A percentile compares a stretch with the other conserved stretches of the same genome.
Conservation (phyloP, 2,888 invertebrate species). For the Diloba caeruleocephala region DNA sequence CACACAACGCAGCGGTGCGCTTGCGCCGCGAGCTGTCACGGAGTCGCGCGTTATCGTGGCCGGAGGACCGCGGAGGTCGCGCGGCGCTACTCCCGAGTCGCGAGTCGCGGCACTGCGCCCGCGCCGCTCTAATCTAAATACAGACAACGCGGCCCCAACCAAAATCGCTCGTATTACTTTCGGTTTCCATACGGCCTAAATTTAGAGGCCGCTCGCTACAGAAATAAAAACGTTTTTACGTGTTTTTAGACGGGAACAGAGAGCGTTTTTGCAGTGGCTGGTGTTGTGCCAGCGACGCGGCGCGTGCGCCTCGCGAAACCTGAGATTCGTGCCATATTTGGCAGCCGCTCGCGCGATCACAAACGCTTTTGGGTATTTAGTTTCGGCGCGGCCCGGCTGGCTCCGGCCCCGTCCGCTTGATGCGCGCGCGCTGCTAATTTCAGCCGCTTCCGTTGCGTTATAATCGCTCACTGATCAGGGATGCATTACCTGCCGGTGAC, state of each 20-base stretch:
- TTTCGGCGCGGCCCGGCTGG: slow-evolving; percentile 71
- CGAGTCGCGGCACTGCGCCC: slow-evolving; percentile 61
- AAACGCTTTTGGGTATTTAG: slow-evolving; percentile 85
- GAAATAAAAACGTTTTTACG: slow-evolving; percentile 88
- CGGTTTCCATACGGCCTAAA: slow-evolving; percentile 87
- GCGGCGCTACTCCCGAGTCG: slow-evolving; percentile 42
- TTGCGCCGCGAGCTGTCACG: slow-evolving; percentile 32
- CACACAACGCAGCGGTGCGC: slow-evolving; percentile 30
- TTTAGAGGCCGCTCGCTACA: slow-evolving; percentile 86
- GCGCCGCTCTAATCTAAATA: slow-evolving; percentile 84
- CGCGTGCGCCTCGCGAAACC: slow-evolving; percentile 80
- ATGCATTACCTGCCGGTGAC: slow-evolving; percentile 63
- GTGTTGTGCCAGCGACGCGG: slow-evolving; percentile 73
- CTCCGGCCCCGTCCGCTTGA: slow-evolving; percentile 58
- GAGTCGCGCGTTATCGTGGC: slow-evolving; percentile 31
- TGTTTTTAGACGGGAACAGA: slow-evolving; percentile 86
- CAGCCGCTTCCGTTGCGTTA: slow-evolving; percentile 70
- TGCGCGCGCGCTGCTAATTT: slow-evolving; percentile 69
- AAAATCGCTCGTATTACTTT: slow-evolving; percentile 88
- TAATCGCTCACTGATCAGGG: slow-evolving; percentile 59
- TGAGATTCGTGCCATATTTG: slow-evolving; percentile 88
- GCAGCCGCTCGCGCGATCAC: slow-evolving; percentile 78
- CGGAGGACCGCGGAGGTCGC: slow-evolving; percentile 36
- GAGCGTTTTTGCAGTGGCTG: slow-evolving; percentile 77
- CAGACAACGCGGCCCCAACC: slow-evolving; percentile 85